Evolutionary conservation across 2,888 invertebrate species (phyloP).

Genomic region (Diadegma fenestrale): DNA sequence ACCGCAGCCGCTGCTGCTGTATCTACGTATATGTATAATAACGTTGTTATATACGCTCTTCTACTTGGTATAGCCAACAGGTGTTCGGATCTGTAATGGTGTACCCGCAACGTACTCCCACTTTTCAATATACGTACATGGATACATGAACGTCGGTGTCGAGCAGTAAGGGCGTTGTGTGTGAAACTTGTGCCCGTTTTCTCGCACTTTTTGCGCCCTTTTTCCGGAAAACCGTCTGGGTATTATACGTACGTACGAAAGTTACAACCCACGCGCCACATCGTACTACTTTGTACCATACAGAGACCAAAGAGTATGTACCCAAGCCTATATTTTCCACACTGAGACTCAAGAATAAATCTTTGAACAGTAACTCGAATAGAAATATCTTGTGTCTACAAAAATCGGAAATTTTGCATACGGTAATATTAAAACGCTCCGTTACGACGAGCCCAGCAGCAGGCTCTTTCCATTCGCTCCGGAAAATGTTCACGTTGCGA

Average conservation of each 20-base stretch:
- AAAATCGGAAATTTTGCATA: constrained; percentile 49
- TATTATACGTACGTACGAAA: constrained; percentile 3
- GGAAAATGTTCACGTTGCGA: neutral
- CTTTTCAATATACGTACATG: constrained; percentile 30
- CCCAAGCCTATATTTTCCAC: neutral
- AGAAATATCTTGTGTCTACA: constrained; percentile 23
- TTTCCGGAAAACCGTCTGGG: neutral
- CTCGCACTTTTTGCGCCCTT: neutral
- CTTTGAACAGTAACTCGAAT: constrained; percentile 34
- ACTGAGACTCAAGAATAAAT: constrained; percentile 23
- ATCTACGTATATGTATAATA: constrained; percentile 15
- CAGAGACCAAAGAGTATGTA: neutral
- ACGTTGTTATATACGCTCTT: constrained; percentile 27
- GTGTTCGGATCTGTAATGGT: constrained; percentile 59
- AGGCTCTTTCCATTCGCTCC: constrained; percentile 26
- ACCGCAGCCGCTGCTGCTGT: constrained; percentile 42
- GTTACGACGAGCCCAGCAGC: neutral
- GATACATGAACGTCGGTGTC: neutral
- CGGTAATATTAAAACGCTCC: neutral
- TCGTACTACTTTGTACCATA: constrained; percentile 7
- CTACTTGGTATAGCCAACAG: constrained; percentile 62
- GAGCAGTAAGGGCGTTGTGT: constrained; percentile 4
- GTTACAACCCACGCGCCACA: constrained; percentile 1
- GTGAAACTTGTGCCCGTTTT: neutral
- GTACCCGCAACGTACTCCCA: constrained; percentile 26